phyloP scores from a whole-genome alignment of 2,113 vertebrate species.

The Paracanthobrama guichenoti region DNA sequence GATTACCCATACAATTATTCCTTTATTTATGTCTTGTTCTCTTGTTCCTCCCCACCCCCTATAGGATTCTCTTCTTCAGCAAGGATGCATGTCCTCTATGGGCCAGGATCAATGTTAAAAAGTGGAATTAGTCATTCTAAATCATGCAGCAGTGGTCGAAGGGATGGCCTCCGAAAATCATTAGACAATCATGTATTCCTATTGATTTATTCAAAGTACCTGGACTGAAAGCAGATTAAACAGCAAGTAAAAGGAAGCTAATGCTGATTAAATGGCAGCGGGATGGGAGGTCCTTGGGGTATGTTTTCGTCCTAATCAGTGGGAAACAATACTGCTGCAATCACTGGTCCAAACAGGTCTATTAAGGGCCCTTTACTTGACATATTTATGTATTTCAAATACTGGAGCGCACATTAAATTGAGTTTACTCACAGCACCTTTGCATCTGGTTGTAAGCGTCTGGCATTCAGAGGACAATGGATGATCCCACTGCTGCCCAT shows the following conservation, averaged over 20 bases:
- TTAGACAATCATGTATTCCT: slow-evolving; percentile 99
- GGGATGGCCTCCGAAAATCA: slow-evolving; percentile 98
- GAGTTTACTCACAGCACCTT: slow-evolving; percentile 86
- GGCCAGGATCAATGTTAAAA: slow-evolving; percentile 91
- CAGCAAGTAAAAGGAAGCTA: slow-evolving; percentile 91
- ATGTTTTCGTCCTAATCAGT: slow-evolving; percentile 95
- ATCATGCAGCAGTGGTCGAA: slow-evolving; percentile 96
- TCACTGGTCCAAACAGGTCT: slow-evolving; percentile 97
- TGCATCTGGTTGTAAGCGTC: slow-evolving; percentile 85
- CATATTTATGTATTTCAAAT: slow-evolving; percentile 98
- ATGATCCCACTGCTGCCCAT: slow-evolving; percentile 38
- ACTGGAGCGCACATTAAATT: slow-evolving; percentile 91
- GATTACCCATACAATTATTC: background rate
- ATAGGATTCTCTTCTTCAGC: slow-evolving; percentile 60
- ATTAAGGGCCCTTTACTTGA: slow-evolving; percentile 95
- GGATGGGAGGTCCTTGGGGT: slow-evolving; percentile 86
- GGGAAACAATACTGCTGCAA: slow-evolving; percentile 98
- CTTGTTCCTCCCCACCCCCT: slow-evolving; percentile 23
- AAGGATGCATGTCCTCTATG: slow-evolving; percentile 77
- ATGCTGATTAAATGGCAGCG: slow-evolving; percentile 99
- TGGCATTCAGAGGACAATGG: slow-evolving; percentile 51
- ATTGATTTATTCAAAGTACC: slow-evolving; percentile 99
- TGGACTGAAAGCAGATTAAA: slow-evolving; percentile 98
- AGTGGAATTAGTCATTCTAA: slow-evolving; percentile 99
- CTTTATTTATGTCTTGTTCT: slow-evolving; percentile 1